Base-by-base conservation (phyloP, 2,797 vertebrate genomes). In the Sebastes alutus region DNA sequence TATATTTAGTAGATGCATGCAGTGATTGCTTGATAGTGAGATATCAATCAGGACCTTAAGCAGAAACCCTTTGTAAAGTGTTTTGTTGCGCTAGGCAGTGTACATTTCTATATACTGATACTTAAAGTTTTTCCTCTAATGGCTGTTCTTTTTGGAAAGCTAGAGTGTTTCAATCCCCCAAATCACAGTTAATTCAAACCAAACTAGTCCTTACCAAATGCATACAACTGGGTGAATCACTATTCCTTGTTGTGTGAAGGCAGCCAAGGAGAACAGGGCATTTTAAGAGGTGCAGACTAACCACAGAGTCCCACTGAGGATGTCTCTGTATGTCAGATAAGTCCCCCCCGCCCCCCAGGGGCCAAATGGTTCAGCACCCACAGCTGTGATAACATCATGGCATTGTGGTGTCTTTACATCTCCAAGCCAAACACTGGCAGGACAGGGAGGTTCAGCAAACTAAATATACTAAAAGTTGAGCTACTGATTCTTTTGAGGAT, bases 311-410 rank as follows among this genome's bases (percentile, higher is more conserved):
- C 59, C 82, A 65, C 75, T 83, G 89, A 75, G 83, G 81, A 64
- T 69, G 70, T 72, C 73, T 78, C 84, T 85, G 80, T 81, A 20
- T 75, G 84, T 77, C 75, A 86, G 85, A 88, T 83, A 80, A 88
- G 76, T 84, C 85, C 38, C 38, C 38, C 14, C 38, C 0, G 13
- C 13, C 63, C 81, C 83, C 68, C 42, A 11, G 87, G 86, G 91
- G 80, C 89, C 96, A 95, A 95, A 95, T 89, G 93, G 87, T 92
- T 89, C 88, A 92, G 84, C 92, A 92, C 83, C 88, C 90, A 91
- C 95, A 96, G 95, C 96, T 96, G 95, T 95, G 93, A 94, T 92
- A 95, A 95, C 92, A 95, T 85, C 91, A 85, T 65, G 22, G 80
- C 91, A 85, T 63, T n/a, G 80, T 88, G 80, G 75, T 77, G 77